phyloP scores from a whole-genome alignment of 2,113 vertebrate genomes.

The Seriola rivoliana region DNA sequence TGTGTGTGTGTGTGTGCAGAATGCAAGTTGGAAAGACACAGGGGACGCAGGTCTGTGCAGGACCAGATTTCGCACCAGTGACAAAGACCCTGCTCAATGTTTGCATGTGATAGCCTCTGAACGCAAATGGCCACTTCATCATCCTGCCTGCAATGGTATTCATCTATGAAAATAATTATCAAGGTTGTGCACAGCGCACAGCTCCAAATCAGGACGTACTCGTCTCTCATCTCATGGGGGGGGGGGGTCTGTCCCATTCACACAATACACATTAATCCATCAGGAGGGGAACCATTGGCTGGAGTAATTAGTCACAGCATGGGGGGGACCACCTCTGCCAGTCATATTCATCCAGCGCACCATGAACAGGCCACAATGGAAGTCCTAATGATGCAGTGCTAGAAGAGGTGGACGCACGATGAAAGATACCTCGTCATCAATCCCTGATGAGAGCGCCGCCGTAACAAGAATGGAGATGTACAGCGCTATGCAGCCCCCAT shows the following conservation, averaged over 20 bases:
- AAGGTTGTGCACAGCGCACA: slow-evolving; percentile 89
- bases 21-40: slow-evolving; percentile 32
- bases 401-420: slow-evolving; percentile 81
- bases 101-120: slow-evolving; percentile 89
- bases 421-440: slow-evolving; percentile 78
- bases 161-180: slow-evolving; percentile 99
- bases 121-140: slow-evolving; percentile 93
- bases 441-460: slow-evolving; percentile 64
- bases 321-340: slow-evolving; percentile 85
- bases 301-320: slow-evolving; percentile 95
- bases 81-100: slow-evolving; percentile 84
- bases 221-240: slow-evolving; percentile 65
- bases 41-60: slow-evolving; percentile 55
- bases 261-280: slow-evolving; percentile 95
- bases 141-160: slow-evolving; percentile 93
- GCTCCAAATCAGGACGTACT: slow-evolving; percentile 87
- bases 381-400: slow-evolving; percentile 89
- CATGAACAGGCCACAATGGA: slow-evolving; percentile 89
- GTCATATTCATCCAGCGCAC: slow-evolving; percentile 86
- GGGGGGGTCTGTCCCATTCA: slow-evolving; percentile 81
- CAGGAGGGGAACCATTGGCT: slow-evolving; percentile 87
- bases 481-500: slow-evolving; percentile 55
- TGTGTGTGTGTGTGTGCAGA: slow-evolving; percentile 1
- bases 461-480: slow-evolving; percentile 71
- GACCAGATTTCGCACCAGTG: slow-evolving; percentile 81